Base-by-base conservation (phyloP, 2,797 vertebrate genomes). In the Synaphobranchus kaupii region DNA sequence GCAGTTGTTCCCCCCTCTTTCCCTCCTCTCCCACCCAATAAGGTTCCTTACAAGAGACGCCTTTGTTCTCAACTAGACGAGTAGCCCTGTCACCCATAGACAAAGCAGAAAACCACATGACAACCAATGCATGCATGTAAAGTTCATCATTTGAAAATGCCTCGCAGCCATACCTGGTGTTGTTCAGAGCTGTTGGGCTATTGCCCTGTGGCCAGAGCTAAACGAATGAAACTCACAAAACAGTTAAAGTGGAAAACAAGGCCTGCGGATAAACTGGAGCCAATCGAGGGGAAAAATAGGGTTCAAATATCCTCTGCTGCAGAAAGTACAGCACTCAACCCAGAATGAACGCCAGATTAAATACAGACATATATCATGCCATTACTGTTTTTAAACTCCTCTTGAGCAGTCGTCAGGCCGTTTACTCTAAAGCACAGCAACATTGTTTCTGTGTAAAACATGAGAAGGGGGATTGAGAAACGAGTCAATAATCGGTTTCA, bases 311-410 rank as follows among this genome's bases (percentile, higher is more conserved):
- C 60, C 28, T 34, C 83, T 63, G 44, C 13, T 44, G 28, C 71
- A 34, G 71, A 76, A 76, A 39, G 39, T 31, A 83, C n/a, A 83
- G 82, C n/a, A n/a, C 58, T 84, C 52, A 84, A 60, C 50, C 50
- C 50, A 31, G 13, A 28, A 84, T 58, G 47, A n/a, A 25, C 50
- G 78, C 78, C 78, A 81, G 78, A 81, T 81, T 81, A 81, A 81
- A 81, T 48, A 81, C 17, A 31, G 78, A 50, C 44, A 81, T 81
- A 81, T 50, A 48, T 81, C 78, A 48, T 50, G 8, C 22, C 7
- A 50, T 50, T 81, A 25, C 47, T 48, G 78, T 4, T 7, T 81
- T 48, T 50, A 25, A 81, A 48, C 44, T 76, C 71, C 71, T 15
- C 17, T 81, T 20, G 7, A n/a, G 44, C 78, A 25, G 25, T 50